Conservation (phyloP, 2,113 vertebrate species). For the Sprattus sprattus region DNA sequence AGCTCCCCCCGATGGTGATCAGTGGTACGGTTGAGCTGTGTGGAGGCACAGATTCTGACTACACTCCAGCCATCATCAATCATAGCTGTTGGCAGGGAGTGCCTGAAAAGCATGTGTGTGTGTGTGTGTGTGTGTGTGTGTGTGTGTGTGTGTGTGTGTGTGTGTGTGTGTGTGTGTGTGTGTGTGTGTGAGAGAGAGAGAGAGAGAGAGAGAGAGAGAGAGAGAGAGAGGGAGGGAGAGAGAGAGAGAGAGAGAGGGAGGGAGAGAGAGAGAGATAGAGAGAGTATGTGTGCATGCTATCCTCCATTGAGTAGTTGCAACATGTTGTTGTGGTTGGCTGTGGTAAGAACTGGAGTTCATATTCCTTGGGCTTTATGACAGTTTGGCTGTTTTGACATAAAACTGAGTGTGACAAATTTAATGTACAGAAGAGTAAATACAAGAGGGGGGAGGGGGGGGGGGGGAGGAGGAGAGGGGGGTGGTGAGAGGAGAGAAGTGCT, state of each 20-base stretch:
- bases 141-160: not conserved
- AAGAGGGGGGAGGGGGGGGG: not conserved
- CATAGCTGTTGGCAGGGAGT: not conserved
- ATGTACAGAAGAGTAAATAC: not conserved
- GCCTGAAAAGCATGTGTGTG: not conserved
- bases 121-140: constrained; percentile 10
- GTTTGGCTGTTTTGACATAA: not conserved
- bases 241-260: constrained; percentile 19
- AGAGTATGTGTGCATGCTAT: not conserved
- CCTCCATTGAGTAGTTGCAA: not conserved
- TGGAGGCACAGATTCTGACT: constrained; percentile 10
- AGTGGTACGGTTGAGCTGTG: not conserved
- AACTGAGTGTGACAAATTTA: not conserved
- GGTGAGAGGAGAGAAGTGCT: not conserved
- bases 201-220: constrained; percentile 18
- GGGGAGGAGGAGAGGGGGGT: not conserved
- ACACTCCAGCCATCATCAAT: not conserved
- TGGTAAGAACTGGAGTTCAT: not conserved
- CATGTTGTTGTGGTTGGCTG: not conserved
- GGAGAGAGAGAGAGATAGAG: constrained; percentile 19
- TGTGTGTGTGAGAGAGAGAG: not conserved
- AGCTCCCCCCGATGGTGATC: not conserved
- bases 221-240: no score
- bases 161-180: not conserved
- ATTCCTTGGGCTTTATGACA: not conserved